These are phyloP conservation scores for Plagodis pulveraria DNA, from an alignment of 2,888 invertebrate genomes.

Conservation along the genomic window DNA sequence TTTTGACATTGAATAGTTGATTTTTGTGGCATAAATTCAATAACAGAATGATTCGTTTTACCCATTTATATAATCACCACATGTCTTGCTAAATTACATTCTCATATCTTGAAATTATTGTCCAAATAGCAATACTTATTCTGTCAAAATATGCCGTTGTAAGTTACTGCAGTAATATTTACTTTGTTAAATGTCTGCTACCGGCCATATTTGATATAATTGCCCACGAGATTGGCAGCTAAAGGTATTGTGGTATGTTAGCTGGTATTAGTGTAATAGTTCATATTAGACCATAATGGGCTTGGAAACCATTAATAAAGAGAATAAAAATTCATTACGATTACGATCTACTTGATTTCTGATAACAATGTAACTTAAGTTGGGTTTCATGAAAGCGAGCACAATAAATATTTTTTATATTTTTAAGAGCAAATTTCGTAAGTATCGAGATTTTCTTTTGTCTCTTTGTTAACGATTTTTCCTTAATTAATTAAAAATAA, in stretches of 20 bases:
- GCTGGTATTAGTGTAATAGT: conserved; percentile 21
- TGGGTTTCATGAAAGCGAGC: conserved; percentile 7
- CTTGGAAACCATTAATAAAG: conserved; percentile 24
- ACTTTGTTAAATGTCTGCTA: conserved; percentile 26
- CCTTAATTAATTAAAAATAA: no score
- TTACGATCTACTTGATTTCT: conserved; percentile 22
- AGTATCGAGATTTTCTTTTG: no score
- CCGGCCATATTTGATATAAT: conserved; percentile 24
- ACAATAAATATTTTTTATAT: background rate
- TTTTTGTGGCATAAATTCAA: no score
- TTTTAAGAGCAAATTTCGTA: no score
- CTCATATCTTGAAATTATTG: conserved; percentile 5
- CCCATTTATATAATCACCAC: background rate
- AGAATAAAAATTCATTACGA: conserved; percentile 23
- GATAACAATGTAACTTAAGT: conserved; percentile 7
- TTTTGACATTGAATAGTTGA: no score
- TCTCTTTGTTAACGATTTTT: no score
- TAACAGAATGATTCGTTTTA: no score
- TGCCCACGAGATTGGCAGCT: conserved; percentile 19
- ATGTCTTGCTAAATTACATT: conserved; percentile 3
- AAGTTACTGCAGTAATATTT: conserved; percentile 19
- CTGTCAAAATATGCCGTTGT: conserved; percentile 23
- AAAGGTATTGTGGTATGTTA: conserved; percentile 18
- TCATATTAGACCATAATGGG: conserved; percentile 28
- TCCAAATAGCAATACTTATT: conserved; percentile 12